Conservation (phyloP, 2,113 vertebrate species). For the Cheirogaleus medius region DNA sequence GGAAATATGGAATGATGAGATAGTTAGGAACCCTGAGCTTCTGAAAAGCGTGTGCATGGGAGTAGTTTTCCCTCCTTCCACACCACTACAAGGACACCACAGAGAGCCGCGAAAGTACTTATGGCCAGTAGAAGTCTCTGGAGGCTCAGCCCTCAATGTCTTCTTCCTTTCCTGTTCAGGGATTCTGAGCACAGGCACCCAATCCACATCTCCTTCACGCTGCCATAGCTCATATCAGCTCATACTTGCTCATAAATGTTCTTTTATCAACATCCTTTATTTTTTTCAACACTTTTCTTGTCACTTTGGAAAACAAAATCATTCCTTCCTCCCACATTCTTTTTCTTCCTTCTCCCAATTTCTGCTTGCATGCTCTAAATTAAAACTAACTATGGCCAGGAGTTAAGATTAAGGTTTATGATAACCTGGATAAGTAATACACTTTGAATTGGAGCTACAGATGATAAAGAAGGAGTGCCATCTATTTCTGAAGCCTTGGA, state of each 20-base stretch:
- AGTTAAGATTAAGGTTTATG: conserved; percentile 11
- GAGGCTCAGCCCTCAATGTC: not conserved
- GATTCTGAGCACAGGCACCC: not conserved
- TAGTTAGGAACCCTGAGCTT: not conserved
- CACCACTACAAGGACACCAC: not conserved
- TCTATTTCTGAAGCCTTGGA: not conserved
- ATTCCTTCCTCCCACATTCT: not conserved
- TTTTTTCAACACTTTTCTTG: not conserved
- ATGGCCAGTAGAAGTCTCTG: not conserved
- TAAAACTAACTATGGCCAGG: conserved; percentile 3
- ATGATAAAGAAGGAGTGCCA: not conserved
- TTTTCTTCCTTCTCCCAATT: not conserved
- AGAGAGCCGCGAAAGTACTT: not conserved
- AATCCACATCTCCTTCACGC: not conserved
- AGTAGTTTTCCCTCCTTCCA: not conserved
- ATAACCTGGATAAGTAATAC: not conserved
- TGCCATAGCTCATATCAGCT: not conserved
- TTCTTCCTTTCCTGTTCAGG: not conserved
- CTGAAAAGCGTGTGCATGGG: not conserved
- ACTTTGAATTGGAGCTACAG: not conserved
- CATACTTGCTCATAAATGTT: not conserved
- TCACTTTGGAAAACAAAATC: not conserved
- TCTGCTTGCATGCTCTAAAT: conserved; percentile 1
- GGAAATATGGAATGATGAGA: not conserved
- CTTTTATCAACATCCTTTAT: not conserved